A percentile compares a stretch with the other conserved stretches of the same genome.
Conservation (phyloP, 1,140 invertebrate genomes). For the Olivierus martensii region DNA sequence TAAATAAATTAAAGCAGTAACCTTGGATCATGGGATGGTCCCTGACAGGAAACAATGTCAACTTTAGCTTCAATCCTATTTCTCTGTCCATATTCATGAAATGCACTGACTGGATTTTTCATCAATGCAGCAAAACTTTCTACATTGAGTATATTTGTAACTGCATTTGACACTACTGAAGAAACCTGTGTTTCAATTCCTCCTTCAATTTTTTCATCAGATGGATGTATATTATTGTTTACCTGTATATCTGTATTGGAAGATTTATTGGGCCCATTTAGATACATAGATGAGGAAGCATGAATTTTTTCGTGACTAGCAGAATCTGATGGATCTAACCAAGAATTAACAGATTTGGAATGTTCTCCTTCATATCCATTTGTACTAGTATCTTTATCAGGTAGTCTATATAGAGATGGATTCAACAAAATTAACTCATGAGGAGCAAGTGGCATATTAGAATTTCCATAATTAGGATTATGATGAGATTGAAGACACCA, state of each 20-base stretch:
- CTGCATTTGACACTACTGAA: background rate
- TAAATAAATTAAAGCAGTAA: constrained; percentile 16
- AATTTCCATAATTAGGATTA: too few species aligned
- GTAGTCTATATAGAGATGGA: too few species aligned
- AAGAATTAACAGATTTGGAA: background rate
- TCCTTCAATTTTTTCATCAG: background rate
- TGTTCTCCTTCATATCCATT: too few species aligned
- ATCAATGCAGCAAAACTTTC: constrained; percentile 33
- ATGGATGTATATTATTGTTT: background rate
- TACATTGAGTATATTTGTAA: constrained; percentile 17
- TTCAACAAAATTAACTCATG: too few species aligned
- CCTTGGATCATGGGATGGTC: constrained; percentile 32
- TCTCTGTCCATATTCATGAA: constrained; percentile 35
- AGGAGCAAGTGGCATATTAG: too few species aligned
- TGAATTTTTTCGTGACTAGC: background rate
- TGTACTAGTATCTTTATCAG: too few species aligned
- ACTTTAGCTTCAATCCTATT: constrained; percentile 28
- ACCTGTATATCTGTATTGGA: background rate
- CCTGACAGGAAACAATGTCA: constrained; percentile 27
- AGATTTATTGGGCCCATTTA: background rate
- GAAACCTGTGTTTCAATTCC: constrained; percentile 17
- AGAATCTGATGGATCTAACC: background rate
- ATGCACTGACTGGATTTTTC: constrained; percentile 35
- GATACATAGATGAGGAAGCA: background rate
- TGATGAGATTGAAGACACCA: constrained; percentile 7